Base-by-base conservation (phyloP, 1,140 invertebrate species). In the Drosophila mayri region DNA sequence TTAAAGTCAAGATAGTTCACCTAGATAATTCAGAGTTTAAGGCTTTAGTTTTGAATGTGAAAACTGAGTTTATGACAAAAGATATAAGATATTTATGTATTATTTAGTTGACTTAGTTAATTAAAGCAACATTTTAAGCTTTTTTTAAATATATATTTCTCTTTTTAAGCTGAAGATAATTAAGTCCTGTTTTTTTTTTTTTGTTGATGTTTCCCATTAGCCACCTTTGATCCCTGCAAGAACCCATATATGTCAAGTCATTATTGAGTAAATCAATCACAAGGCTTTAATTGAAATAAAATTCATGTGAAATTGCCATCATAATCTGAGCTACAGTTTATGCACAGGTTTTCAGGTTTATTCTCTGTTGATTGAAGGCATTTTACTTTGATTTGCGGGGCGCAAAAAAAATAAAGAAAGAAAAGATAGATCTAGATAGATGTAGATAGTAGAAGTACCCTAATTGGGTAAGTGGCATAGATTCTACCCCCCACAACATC, bases 391-490 rank as follows among this genome's bases (percentile, higher is more conserved):
- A 37, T 49, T 61, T 32, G 41, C n/a, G 20, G 11, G 12, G 63
- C 9, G 25, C 25, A n/a, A 58, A 28, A 25, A 9, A 43, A 6
- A 46, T n/a, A 59, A 20, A 22, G 22, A 22, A 22, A 22, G 22
- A 22, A 22, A 22, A 43, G n/a, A 41, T 9, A 46, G 12, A 46
- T 12, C 22, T 20, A 22, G 43, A 20, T 44, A 44, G 4, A 44
- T 43, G 11, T 44, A 44, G 10, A 50, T 32, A 52, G 35, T 38
- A 55, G 14, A 8, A 54, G 41, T 66, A 9, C 67, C 50, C 50
- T 70, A 71, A 71, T 71, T 68, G 64, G 50, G 32, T 57, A 70
- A 57, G 67, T 70, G 67, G 67, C 50, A 71, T 70, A 70, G 64
- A 58, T 57, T 70, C 35, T 12, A 32, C 43, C 35, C 12, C 30